phyloP scores from a whole-genome alignment of 2,113 vertebrate species.

The Mustela nigripes region DNA sequence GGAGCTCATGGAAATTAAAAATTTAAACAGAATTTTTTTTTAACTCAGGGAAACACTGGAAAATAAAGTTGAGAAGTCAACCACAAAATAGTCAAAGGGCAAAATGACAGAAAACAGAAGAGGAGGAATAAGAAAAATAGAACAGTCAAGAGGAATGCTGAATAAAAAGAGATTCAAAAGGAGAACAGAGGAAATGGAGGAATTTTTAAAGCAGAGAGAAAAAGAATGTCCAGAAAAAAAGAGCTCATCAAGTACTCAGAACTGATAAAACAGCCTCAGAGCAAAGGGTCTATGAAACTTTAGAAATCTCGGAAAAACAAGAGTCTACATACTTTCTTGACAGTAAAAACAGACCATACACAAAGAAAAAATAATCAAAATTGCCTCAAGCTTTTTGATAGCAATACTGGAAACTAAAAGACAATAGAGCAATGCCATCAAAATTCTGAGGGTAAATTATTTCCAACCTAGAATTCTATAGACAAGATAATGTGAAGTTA shows the following conservation, averaged over 20 bases:
- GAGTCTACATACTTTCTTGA: neutral
- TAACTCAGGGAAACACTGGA: neutral
- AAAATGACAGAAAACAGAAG: neutral
- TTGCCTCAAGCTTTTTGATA: conserved; percentile 28
- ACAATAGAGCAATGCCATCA: neutral
- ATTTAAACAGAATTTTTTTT: neutral
- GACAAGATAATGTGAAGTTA: neutral
- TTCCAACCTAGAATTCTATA: neutral
- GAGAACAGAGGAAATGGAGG: neutral
- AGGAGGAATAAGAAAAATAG: neutral
- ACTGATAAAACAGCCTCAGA: neutral
- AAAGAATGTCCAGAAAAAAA: conserved; percentile 38
- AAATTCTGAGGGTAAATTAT: neutral
- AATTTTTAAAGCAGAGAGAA: neutral
- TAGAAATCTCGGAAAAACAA: neutral
- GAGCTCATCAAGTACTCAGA: neutral
- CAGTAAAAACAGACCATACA: neutral
- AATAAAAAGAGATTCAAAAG: conserved; percentile 10
- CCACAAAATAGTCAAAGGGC: neutral
- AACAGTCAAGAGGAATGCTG: neutral
- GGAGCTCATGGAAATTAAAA: neutral
- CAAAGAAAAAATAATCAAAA: neutral
- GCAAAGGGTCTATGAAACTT: neutral
- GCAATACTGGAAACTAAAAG: neutral
- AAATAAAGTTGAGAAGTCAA: neutral